These are phyloP conservation scores for Coryphaenoides rupestris DNA, from an alignment of 2,113 vertebrate genomes.

Conservation along the genomic window DNA sequence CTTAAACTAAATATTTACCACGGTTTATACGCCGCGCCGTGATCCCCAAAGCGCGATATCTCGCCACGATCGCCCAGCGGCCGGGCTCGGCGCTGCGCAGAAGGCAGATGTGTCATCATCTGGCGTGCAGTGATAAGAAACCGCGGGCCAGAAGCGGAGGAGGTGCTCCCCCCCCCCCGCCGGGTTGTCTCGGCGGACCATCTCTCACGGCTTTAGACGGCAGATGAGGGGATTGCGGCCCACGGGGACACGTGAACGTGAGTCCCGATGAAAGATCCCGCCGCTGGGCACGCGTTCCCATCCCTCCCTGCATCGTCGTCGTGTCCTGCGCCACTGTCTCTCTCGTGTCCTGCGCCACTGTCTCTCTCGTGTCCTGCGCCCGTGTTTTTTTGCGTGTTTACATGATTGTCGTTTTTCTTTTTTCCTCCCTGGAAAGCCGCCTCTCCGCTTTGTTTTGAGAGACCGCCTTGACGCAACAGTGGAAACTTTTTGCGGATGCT, in stretches of 20 bases:
- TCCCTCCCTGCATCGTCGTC: neutral
- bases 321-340: too few species aligned
- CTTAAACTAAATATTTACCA: constrained; percentile 55
- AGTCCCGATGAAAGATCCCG: neutral
- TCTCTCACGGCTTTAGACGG: neutral
- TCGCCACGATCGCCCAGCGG: constrained; percentile 22
- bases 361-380: too few species aligned
- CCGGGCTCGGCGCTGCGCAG: constrained; percentile 21
- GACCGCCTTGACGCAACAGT: constrained; percentile 2
- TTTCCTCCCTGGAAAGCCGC: neutral
- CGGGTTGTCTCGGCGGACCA: neutral
- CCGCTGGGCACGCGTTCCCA: neutral
- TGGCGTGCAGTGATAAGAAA: constrained; percentile 40
- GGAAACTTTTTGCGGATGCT: constrained; percentile 1
- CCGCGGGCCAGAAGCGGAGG: neutral
- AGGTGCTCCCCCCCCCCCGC: too few species aligned
- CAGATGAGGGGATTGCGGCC: neutral
- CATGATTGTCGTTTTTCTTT: neutral
- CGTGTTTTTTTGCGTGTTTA: too few species aligned
- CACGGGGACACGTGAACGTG: neutral
- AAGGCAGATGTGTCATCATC: constrained; percentile 51
- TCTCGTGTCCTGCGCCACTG: too few species aligned
- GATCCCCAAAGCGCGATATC: constrained; percentile 22
- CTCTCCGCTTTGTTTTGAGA: neutral
- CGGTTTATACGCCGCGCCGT: constrained; percentile 33